Evolutionary conservation across 2,113 vertebrate species (phyloP), one percentile per base, ranked within the genome.

Genomic region (Murina feae): DNA sequence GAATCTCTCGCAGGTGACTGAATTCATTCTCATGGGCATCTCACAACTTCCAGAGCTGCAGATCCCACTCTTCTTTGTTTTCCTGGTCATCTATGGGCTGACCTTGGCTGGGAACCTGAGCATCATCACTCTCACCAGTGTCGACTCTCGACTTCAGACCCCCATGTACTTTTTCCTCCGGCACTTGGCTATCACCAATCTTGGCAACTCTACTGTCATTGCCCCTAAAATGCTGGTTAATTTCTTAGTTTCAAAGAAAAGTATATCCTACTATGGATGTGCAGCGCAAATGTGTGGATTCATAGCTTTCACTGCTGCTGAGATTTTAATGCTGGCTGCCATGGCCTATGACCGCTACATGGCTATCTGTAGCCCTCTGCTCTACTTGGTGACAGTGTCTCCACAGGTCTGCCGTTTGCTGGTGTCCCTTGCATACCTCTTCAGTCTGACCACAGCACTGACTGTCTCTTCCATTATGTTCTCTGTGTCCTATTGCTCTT

Each of bases 1-100:
- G 51, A 97, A 96, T 1, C 2, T 1, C 82, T 95, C 86, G 0
- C 0, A 0, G 0, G 92, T 97, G n/a, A 90, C 83, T 14, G 90
- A 93, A 1, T 97, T 97, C 16, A 0, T 98, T 89, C 95, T 98
- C 35, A 66, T 68, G 0, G 97, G 97, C 3, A 63, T 98, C 60
- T 97, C 95, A 0, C 0, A 0, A 4, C 1, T 80, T 47, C 86
- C 95, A 0, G 81, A 95, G 18, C 90, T 97, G 14, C 96, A 95
- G 71, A 0, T 75, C 2, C 93, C 95, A 18, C 97, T 97, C 17
- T 53, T 14, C 17, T 42, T 79, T 11, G 44, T 90, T 7, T 96
- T 96, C 71, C 71, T 97, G 49, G 4, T 23, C 44, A 80, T 94
- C 75, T 97, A 97, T 5, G 65, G 42, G 9, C 47, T 97, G 84